These are phyloP conservation scores for Nothobranchius kuhntae DNA, from an alignment of 2,113 vertebrate genomes.

Conservation along the genomic window DNA sequence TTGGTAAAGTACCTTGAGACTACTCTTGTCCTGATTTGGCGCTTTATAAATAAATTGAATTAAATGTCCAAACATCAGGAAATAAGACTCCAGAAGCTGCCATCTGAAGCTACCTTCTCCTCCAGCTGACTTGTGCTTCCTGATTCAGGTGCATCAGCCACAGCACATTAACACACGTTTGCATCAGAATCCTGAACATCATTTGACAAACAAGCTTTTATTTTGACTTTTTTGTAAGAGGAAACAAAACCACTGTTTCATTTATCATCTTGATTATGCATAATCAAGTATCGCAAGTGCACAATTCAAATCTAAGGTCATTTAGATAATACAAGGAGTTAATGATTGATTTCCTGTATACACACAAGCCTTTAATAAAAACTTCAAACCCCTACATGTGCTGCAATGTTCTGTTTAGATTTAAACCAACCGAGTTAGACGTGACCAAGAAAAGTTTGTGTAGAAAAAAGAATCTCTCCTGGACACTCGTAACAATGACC, in stretches of 20 bases:
- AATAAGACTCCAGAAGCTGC: no score
- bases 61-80: no score
- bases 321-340: conserved; percentile 73
- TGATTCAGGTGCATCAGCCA: no score
- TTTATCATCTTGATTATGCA: conserved; percentile 79
- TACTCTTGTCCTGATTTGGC: no score
- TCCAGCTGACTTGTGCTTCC: no score
- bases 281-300: conserved; percentile 75
- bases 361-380: conserved; percentile 72
- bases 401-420: conserved; percentile 84
- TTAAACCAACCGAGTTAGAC: conserved; percentile 84
- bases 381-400: conserved; percentile 82
- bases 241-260: conserved; percentile 76
- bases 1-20: no score
- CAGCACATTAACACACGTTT: no score
- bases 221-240: conserved; percentile 63
- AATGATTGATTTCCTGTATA: conserved; percentile 72
- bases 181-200: conserved; percentile 27
- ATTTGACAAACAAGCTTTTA: conserved; percentile 82
- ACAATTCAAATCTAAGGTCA: conserved; percentile 75
- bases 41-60: no score
- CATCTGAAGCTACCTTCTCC: no score
- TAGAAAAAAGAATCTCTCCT: conserved; percentile 80
- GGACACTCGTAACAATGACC: conserved; percentile 85
- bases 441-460: conserved; percentile 62